Percentiles rank a stretch among this genome's conserved stretches.
Conservation (phyloP, 2,113 vertebrate genomes). For the Anoplopoma fimbria region DNA sequence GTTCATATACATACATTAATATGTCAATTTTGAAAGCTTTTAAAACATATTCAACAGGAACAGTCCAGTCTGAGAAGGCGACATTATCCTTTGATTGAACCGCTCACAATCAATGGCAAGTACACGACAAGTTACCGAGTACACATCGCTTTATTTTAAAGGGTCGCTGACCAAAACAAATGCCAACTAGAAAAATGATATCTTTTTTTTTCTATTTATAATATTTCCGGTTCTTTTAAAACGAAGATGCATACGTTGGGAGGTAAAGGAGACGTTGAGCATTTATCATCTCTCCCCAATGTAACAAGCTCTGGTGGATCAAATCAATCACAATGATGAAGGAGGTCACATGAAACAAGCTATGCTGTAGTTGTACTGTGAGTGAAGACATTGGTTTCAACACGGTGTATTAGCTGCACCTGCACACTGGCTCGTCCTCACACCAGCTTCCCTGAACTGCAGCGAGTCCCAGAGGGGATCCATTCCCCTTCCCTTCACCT, state of each 20-base stretch:
- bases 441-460: background rate
- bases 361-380: background rate
- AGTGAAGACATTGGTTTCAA: constrained; percentile 24
- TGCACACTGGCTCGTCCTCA: constrained; percentile 3
- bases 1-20: too few species aligned
- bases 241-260: background rate
- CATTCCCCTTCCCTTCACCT: background rate
- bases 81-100: background rate
- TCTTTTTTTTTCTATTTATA: too few species aligned
- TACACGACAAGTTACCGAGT: too few species aligned
- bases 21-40: background rate
- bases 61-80: background rate
- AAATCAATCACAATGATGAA: constrained; percentile 51
- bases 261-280: background rate
- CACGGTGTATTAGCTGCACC: constrained; percentile 38
- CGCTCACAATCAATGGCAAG: background rate
- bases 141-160: background rate
- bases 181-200: background rate
- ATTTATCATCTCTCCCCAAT: background rate
- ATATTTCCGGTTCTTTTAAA: background rate
- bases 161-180: background rate
- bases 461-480: background rate
- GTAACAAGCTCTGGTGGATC: constrained; percentile 33
- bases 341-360: constrained; percentile 49
- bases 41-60: background rate